These are phyloP conservation scores for Pseudopleuronectes americanus DNA, from an alignment of 2,797 vertebrate genomes.

Conservation along the genomic window DNA sequence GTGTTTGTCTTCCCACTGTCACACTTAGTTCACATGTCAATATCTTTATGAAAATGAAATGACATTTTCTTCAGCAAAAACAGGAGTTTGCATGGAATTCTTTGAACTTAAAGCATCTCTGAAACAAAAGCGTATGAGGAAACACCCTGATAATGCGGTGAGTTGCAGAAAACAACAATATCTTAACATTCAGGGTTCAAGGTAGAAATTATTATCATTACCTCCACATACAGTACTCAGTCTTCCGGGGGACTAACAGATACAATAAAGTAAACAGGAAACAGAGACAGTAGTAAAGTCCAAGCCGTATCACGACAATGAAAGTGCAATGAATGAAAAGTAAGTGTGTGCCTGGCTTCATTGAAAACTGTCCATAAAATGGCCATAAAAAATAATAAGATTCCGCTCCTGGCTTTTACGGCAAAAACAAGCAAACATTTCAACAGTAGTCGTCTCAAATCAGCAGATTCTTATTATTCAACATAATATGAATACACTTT, in stretches of 20 bases:
- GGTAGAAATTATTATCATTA: background rate
- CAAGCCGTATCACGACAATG: too few relatives aligned
- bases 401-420: background rate
- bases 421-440: background rate
- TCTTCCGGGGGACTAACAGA: background rate
- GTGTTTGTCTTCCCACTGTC: conserved; percentile 32
- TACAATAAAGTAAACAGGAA: background rate
- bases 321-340: background rate
- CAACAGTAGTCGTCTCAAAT: background rate
- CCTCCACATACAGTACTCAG: background rate
- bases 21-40: background rate
- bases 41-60: background rate
- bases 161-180: background rate
- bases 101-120: background rate
- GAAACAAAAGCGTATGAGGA: background rate
- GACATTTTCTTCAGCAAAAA: background rate
- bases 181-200: background rate
- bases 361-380: background rate
- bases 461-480: background rate
- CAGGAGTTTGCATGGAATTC: background rate
- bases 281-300: background rate
- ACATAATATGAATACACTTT: too few relatives aligned
- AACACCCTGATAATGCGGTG: background rate
- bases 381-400: background rate
- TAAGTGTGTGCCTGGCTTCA: background rate